These are phyloP conservation scores for Malacoraja senta DNA, from an alignment of 2,797 vertebrate genomes.

Conservation along the genomic window DNA sequence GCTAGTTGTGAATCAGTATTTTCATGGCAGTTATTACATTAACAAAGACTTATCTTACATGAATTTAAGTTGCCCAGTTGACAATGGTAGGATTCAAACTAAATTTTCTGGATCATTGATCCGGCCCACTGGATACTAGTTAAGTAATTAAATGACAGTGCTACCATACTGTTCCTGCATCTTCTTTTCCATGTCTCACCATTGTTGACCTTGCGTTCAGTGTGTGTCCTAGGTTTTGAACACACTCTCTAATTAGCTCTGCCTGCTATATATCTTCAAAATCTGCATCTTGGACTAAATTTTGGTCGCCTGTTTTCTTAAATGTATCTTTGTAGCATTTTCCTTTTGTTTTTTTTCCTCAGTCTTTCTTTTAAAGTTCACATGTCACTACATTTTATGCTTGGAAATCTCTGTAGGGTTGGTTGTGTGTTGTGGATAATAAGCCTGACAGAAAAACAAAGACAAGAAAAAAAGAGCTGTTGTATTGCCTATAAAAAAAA, in stretches of 20 bases:
- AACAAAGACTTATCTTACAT: no score
- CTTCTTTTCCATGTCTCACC: neutral
- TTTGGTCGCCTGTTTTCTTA: neutral
- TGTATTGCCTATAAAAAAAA: neutral
- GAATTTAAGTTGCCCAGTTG: no score
- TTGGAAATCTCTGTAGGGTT: neutral
- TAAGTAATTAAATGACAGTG: no score
- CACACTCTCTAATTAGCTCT: no score
- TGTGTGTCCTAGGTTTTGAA: neutral
- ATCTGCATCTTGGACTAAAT: neutral
- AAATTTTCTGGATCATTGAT: no score
- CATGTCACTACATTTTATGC: neutral
- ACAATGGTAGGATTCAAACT: no score
- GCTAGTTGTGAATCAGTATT: no score
- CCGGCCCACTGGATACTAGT: no score
- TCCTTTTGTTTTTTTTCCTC: neutral
- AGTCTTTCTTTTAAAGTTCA: neutral
- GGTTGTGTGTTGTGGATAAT: neutral
- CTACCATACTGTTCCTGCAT: neutral
- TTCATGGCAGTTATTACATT: no score
- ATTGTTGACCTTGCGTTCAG: neutral
- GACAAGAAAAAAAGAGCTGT: neutral
- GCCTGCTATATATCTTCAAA: neutral
- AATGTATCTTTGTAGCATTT: no score
- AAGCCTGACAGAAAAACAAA: slow-evolving; percentile 25